Base-by-base conservation (phyloP, 2,797 vertebrate genomes). In the Oryzias dopingdopingensis region DNA sequence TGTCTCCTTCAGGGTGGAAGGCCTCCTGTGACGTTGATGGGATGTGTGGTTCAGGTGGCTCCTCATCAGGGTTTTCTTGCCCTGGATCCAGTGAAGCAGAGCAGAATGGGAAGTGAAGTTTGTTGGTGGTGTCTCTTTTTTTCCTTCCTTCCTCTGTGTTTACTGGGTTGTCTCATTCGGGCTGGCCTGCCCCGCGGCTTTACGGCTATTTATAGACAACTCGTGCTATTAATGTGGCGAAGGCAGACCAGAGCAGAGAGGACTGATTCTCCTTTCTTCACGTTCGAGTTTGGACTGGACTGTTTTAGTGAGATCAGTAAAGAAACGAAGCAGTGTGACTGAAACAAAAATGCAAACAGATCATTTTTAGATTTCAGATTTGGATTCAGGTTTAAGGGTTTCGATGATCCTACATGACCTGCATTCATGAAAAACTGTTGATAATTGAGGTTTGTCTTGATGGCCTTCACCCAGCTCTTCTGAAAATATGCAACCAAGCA, bases 141-240 rank as follows among this genome's bases (percentile, higher is more conserved):
- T 48, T 24, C 24, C 47, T 15, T 2, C 41, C 1, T 26, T 29
- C 60, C 17, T 45, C 49, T 55, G 51, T 72, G 62, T 80, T 77
- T 72, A 74, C 72, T 68, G 79, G 71, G 65, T 67, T 18, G 77
- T 69, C 70, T 63, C 57, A 73, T 76, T 75, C 37, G 4, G 72
- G 61, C 80, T 73, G 77, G 63, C 71, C 80, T 63, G 81, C 83
- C 72, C 65, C 50, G 23, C 74, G 84, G 81, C 70, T 80, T 72
- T 67, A 43, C n/a, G 32, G 40, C 86, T 91, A 90, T 91, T 90
- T 89, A 89, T 92, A 91, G 89, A 80, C 68, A 62, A 66, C 63
- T 74, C 68, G 76, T 77, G 56, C 63, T 59, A 66, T 87, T 88
- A 85, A 59, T 77, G 81, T 63, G 75, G 62, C 4, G 47, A 73